phyloP scores from a whole-genome alignment of 2,113 vertebrate genomes.

The Numenius arquata region DNA sequence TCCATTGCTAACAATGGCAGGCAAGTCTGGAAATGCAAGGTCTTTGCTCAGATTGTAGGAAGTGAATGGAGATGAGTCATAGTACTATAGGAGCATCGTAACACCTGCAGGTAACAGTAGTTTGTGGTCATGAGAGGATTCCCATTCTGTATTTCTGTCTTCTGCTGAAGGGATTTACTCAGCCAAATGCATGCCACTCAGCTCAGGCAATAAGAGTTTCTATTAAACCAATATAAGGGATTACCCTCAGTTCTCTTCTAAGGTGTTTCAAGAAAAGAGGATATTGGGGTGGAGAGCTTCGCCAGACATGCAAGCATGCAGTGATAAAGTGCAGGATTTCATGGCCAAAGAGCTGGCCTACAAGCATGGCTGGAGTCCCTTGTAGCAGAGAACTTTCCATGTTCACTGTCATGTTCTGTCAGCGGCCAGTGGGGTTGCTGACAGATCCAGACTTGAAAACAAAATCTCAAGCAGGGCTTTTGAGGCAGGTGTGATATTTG shows the following conservation, averaged over 20 bases:
- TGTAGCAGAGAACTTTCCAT: too few species aligned
- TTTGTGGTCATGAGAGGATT: neutral
- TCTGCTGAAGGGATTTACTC: neutral
- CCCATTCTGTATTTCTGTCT: neutral
- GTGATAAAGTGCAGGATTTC: neutral
- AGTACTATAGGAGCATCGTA: neutral
- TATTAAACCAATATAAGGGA: neutral
- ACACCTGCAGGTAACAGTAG: neutral
- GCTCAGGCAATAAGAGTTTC: neutral
- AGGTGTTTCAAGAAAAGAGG: neutral
- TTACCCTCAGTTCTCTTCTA: neutral
- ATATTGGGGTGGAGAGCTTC: neutral
- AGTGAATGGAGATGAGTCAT: neutral
- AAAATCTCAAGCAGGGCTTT: neutral
- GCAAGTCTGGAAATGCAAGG: neutral
- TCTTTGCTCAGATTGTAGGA: neutral
- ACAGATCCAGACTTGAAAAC: neutral
- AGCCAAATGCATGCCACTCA: neutral
- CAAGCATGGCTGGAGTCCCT: accelerated
- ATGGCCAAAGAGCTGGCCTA: neutral
- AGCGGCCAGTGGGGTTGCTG: neutral
- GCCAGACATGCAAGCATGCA: neutral
- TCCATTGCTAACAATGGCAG: neutral
- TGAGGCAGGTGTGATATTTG: neutral
- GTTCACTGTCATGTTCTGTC: neutral